These are phyloP conservation scores for Epinotia demarniana DNA, from an alignment of 2,888 invertebrate genomes.

Conservation along the genomic window DNA sequence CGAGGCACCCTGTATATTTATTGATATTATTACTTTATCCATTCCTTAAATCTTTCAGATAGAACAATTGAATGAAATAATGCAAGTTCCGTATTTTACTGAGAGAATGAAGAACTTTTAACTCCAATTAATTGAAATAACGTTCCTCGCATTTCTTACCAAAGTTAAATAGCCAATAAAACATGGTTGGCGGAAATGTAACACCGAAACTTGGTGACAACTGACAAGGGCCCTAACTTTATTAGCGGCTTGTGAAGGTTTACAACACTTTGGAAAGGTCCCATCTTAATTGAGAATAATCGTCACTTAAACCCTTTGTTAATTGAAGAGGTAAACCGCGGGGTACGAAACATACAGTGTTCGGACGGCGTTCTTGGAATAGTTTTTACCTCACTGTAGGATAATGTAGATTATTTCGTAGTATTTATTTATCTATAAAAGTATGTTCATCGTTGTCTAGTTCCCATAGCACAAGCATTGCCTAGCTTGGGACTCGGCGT, in stretches of 20 bases:
- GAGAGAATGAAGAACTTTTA: background rate
- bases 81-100: too few relatives aligned
- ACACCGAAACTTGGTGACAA: constrained; percentile 9
- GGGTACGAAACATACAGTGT: background rate
- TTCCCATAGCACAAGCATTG: too few relatives aligned
- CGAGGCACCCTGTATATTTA: too few relatives aligned
- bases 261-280: background rate
- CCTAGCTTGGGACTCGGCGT: too few relatives aligned
- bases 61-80: too few relatives aligned
- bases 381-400: background rate
- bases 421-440: too few relatives aligned
- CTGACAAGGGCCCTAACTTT: constrained; percentile 14
- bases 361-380: background rate
- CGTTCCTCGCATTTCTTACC: background rate
- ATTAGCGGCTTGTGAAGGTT: constrained; percentile 6
- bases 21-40: too few relatives aligned
- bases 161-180: constrained; percentile 7
- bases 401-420: background rate
- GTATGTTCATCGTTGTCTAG: too few relatives aligned
- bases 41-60: too few relatives aligned
- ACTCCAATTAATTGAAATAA: background rate
- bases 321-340: background rate
- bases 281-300: background rate
- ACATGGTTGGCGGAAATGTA: background rate
- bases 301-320: background rate